Evolutionary conservation across 2,113 vertebrate genomes (phyloP).

Genomic region (Arenaria interpres): DNA sequence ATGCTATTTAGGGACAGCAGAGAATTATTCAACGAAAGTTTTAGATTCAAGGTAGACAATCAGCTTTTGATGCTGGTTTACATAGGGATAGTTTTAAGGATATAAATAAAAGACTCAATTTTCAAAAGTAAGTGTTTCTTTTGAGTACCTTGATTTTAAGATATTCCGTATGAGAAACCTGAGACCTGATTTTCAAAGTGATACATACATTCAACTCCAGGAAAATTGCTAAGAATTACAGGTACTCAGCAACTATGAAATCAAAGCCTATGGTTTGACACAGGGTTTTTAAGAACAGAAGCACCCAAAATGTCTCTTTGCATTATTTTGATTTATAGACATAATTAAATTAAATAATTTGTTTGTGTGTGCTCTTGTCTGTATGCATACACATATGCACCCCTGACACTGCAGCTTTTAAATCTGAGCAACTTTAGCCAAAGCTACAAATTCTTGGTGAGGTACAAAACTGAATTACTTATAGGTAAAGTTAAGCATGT

Average conservation of each 20-base stretch:
- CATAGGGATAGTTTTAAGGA: neutral
- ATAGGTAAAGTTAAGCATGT: neutral
- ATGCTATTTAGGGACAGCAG: neutral
- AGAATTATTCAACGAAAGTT: neutral
- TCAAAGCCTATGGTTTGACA: neutral
- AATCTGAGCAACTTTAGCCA: neutral
- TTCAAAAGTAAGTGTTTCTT: neutral
- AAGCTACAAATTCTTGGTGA: neutral
- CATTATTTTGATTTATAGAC: neutral
- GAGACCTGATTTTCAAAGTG: neutral
- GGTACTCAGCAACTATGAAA: neutral
- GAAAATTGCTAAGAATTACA: neutral
- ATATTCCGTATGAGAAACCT: neutral
- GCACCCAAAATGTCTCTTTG: neutral
- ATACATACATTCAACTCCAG: neutral
- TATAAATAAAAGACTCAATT: neutral
- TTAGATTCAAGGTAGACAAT: neutral
- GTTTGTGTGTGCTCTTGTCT: neutral
- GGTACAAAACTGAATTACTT: conserved; percentile 21
- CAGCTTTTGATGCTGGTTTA: neutral
- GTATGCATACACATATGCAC: neutral
- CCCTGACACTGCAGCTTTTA: neutral
- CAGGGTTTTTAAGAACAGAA: neutral
- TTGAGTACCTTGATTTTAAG: neutral
- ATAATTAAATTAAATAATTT: neutral